Conservation (phyloP, 2,797 vertebrate species). For the Muscicapa comitata region DNA sequence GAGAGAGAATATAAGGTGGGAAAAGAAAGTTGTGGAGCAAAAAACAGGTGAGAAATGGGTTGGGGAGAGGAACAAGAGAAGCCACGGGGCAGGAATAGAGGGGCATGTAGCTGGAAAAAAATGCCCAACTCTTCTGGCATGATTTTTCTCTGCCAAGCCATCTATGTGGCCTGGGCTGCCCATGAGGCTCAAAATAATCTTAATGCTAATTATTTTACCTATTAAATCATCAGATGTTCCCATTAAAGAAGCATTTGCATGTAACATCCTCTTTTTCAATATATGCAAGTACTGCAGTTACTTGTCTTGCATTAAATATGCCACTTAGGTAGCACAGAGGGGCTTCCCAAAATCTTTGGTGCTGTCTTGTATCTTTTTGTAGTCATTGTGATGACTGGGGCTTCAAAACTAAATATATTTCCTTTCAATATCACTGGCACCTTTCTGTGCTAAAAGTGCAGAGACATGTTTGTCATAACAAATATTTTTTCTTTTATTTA, state of each 20-base stretch:
- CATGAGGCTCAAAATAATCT: background rate
- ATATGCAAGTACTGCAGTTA: background rate
- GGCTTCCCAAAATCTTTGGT: background rate
- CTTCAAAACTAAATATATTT: background rate
- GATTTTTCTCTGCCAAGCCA: background rate
- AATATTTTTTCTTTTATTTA: background rate
- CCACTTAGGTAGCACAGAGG: background rate
- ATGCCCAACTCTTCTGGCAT: background rate
- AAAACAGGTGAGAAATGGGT: background rate
- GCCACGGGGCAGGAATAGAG: rapidly evolving
- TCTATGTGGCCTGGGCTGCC: background rate
- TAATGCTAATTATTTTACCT: background rate
- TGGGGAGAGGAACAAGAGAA: background rate
- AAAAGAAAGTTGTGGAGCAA: background rate
- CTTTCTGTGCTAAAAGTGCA: background rate
- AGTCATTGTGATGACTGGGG: background rate
- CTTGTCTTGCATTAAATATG: background rate
- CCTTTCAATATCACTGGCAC: background rate
- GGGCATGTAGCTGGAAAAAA: rapidly evolving
- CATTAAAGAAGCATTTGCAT: background rate
- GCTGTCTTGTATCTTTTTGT: background rate
- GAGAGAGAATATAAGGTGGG: background rate
- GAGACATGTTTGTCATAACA: background rate
- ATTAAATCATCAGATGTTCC: background rate
- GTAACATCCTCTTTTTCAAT: background rate